phyloP scores from a whole-genome alignment of 2,113 vertebrate species.

The Deroptyus accipitrinus region DNA sequence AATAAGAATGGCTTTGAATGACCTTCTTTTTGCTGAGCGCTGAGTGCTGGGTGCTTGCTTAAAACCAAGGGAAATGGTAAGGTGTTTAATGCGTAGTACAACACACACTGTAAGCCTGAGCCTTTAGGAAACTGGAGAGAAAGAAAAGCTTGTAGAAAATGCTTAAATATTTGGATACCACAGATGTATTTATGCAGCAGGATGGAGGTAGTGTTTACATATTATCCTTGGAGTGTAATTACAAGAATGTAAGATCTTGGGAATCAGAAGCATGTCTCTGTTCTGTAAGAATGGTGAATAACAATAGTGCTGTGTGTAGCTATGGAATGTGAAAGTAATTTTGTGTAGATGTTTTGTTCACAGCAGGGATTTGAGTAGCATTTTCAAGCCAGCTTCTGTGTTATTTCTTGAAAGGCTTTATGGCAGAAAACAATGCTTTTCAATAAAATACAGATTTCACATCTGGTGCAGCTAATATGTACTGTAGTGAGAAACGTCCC shows the following conservation, averaged over 20 bases:
- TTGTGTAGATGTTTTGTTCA: background rate
- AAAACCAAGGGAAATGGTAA: background rate
- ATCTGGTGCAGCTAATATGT: slow-evolving; percentile 11
- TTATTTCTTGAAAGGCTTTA: background rate
- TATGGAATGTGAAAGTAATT: background rate
- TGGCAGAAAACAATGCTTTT: background rate
- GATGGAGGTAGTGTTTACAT: slow-evolving; percentile 63
- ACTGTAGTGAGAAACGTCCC: background rate
- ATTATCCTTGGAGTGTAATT: background rate
- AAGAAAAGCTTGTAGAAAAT: slow-evolving; percentile 49
- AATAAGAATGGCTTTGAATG: background rate
- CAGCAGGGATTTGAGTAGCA: background rate
- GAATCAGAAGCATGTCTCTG: background rate
- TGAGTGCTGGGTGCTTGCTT: background rate
- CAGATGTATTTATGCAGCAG: slow-evolving; percentile 70
- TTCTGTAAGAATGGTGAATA: background rate
- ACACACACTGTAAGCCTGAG: background rate
- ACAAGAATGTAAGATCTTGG: background rate
- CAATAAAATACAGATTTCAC: background rate
- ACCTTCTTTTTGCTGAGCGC: background rate
- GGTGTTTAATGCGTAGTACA: background rate
- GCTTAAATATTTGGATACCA: slow-evolving; percentile 74
- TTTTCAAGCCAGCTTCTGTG: background rate
- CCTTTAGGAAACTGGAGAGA: background rate
- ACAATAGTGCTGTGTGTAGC: background rate